A percentile compares a stretch with the other conserved stretches of the same genome.
Conservation (phyloP, 1,140 invertebrate genomes). For the Drosophila trapezifrons region DNA sequence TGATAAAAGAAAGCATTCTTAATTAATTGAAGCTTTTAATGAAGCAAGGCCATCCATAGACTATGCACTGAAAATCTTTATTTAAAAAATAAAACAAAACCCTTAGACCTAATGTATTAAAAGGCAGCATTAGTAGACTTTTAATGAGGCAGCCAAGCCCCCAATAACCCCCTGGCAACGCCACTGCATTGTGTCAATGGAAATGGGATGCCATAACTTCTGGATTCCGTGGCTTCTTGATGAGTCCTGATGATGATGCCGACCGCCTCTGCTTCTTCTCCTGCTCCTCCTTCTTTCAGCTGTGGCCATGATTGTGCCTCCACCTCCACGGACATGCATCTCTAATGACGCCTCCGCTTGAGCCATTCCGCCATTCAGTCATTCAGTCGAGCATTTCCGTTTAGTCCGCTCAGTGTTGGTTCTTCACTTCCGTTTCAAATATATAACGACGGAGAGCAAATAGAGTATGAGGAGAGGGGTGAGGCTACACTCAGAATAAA, state of each 20-base stretch:
- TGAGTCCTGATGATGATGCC: conserved; percentile 33
- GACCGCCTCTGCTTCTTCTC: conserved; percentile 1
- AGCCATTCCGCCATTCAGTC: conserved; percentile 61
- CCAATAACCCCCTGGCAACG: background rate
- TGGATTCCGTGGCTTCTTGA: conserved; percentile 29
- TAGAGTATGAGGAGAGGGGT: background rate
- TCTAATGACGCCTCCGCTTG: conserved; percentile 64
- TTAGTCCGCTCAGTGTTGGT: conserved; percentile 40
- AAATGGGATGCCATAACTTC: conserved; percentile 7
- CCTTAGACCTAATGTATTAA: background rate
- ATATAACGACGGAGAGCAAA: conserved; percentile 60
- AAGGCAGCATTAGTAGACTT: background rate
- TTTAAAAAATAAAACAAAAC: background rate
- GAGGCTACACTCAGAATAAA: background rate
- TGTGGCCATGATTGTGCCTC: conserved; percentile 12
- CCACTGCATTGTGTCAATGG: background rate
- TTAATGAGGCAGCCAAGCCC: background rate
- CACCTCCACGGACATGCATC: conserved; percentile 52
- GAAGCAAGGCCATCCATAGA: background rate
- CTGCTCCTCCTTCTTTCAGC: conserved; percentile 2
- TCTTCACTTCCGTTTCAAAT: conserved; percentile 77
- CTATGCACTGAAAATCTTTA: no score
- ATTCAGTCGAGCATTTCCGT: conserved; percentile 67
- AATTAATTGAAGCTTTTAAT: background rate
- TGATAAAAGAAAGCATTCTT: background rate